A percentile compares a stretch with the other conserved stretches of the same genome.
phyloP scores from a whole-genome alignment of 2,797 vertebrate species.

The Sarcophilus harrisii region DNA sequence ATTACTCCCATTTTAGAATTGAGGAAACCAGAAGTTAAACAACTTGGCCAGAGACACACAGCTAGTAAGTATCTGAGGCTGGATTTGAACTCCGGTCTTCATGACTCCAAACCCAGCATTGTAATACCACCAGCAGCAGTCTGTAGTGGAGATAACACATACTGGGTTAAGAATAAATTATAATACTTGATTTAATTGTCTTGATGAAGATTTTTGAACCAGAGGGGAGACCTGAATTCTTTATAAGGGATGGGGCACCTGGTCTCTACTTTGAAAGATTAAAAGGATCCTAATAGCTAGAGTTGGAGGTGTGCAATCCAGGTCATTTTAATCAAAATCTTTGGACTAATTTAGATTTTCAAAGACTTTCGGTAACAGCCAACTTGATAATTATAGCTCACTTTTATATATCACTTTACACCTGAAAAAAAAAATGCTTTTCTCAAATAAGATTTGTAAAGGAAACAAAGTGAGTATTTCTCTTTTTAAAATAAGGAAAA shows the following conservation, averaged over 20 bases:
- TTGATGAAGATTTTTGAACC: conserved; percentile 46
- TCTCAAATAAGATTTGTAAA: neutral
- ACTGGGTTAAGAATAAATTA: neutral
- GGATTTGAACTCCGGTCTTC: neutral
- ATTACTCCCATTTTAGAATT: neutral
- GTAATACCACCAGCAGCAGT: neutral
- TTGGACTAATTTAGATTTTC: neutral
- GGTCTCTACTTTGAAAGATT: neutral
- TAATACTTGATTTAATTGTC: conserved; percentile 10
- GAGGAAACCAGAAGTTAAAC: neutral
- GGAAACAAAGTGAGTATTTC: neutral
- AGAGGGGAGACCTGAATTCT: conserved; percentile 33
- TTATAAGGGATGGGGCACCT: neutral
- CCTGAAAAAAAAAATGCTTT: neutral
- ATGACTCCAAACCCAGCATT: neutral
- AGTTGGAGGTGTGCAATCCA: neutral
- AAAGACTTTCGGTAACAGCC: neutral
- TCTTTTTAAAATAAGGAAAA: neutral
- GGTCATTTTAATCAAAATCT: neutral
- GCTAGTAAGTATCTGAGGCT: neutral
- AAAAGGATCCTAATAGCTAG: neutral
- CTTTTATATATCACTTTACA: neutral
- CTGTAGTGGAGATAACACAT: neutral
- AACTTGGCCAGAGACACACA: conserved; percentile 11
- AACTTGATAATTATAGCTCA: neutral